Evolutionary conservation across 2,113 vertebrate species (phyloP), one percentile per base, ranked within the genome.

Genomic region (Dromas ardeola): DNA sequence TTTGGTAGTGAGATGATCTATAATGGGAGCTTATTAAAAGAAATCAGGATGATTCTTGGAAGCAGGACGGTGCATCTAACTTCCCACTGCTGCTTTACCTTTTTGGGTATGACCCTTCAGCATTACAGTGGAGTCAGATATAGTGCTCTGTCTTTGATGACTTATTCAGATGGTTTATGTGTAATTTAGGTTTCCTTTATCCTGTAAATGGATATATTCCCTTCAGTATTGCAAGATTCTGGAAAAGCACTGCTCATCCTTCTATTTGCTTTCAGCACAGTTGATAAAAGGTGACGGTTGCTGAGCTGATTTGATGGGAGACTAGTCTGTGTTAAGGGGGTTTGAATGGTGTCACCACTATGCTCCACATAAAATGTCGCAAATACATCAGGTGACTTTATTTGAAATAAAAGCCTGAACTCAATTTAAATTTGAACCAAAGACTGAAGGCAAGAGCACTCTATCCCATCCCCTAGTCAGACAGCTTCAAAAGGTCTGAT

Each of bases 381-480:
- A 5, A 30, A 61, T 71, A 6, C 20, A 5, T n/a, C 21, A 13
- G 30, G 6, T n/a, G 15, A 40, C 49, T 45, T 59, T 29, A 79
- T 83, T 61, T 71, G 6, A 74, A 88, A 65, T n/a, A 63, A 50
- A 91, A 88, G 19, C 7, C 27, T 53, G 49, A 69, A 53, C 5
- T 72, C 22, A 20, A 15, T 76, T 77, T 86, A 71, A n/a, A 47
- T 82, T 92, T 91, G 71, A 86, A 32, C 10, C 11, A 13, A 67
- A 93, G 30, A 32, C 45, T 49, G 40, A 80, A 72, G 26, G 13
- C 8, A 58, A 69, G 26, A 82, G 13, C 10, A 19, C 15, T 25
- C 12, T 59, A 11, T 36, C 25, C 15, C 52, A 15, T 50, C 18
- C 6, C 11, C 2, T 5, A 5, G 0, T 40, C 55, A 73, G n/a